Evolutionary conservation across 2,113 vertebrate genomes (phyloP).

Genomic region (Symphodus melops): DNA sequence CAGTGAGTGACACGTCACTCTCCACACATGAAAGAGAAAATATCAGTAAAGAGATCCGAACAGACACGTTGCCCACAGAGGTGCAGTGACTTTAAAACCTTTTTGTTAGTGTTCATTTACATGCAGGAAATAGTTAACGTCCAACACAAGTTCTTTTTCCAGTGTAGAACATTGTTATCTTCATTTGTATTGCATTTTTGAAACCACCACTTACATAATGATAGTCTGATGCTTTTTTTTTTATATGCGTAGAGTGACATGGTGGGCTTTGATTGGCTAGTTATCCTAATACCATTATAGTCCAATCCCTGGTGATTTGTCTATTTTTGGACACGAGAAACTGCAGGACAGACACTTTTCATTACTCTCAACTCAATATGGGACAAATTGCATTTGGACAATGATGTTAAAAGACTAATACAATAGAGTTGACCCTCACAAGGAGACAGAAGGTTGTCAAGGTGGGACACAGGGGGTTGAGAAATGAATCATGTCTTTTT

Average conservation of each 20-base stretch:
- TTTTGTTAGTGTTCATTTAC: background rate
- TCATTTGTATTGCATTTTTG: background rate
- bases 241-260: slow-evolving; percentile 10
- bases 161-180: background rate
- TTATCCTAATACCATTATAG: slow-evolving; percentile 58
- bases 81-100: too few species aligned
- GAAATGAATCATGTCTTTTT: slow-evolving; percentile 1
- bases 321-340: slow-evolving; percentile 56
- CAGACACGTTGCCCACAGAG: too few species aligned
- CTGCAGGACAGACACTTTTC: slow-evolving; percentile 58
- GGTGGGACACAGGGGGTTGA: slow-evolving; percentile 9
- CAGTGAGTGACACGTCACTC: too few species aligned
- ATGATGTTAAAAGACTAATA: slow-evolving; percentile 28
- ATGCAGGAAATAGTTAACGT: background rate
- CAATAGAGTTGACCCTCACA: slow-evolving; percentile 46
- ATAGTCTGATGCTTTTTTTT: too few species aligned
- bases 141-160: background rate
- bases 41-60: too few species aligned
- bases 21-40: too few species aligned
- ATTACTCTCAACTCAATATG: slow-evolving; percentile 68
- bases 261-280: slow-evolving; percentile 31
- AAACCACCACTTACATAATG: too few species aligned
- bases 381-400: slow-evolving; percentile 48
- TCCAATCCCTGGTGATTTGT: slow-evolving; percentile 31
- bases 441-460: slow-evolving; percentile 21